Base-by-base conservation (phyloP, 2,113 vertebrate species). In the Agapornis roseicollis region DNA sequence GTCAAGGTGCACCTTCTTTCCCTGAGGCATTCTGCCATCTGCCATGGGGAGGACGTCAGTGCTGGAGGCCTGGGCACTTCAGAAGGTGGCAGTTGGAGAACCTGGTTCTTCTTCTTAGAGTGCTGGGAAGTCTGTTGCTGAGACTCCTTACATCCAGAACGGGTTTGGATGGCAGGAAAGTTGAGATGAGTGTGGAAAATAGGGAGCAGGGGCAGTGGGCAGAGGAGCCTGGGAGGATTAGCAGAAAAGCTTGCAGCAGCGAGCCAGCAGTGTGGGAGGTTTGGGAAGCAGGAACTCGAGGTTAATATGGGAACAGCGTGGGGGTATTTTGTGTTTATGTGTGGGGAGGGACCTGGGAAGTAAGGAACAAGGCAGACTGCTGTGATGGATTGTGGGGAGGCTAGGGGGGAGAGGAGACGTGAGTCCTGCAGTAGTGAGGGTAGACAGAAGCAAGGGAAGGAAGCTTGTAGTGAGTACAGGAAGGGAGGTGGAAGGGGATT, bases 181-280 rank as follows among this genome's bases (percentile, higher is more conserved):
- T 24, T 79, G 60, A 71, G 74, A 73, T 33, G 53, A 63, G 27
- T 49, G 63, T 60, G 60, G 64, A 83, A 89, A 78, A 65, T 2
- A 86, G 60, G 60, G 68, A 80, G 64, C 60, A 78, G 83, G 29
- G 60, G 86, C 72, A 68, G 72, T 25, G 61, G 72, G 35, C 70
- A 89, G 55, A 27, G 33, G 55, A 81, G 83, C 83, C 89, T 90
- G 89, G 39, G 56, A 79, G 73, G 35, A 18, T 84, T 63, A 50
- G 72, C 37, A 83, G 52, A 78, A 41, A 78, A 92, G 86, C 77
- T 28, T 71, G 86, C 71, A 79, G 80, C 61, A 89, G 80, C 1
- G n/a, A 90, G 80, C 88, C 77, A 78, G 77, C 80, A 64, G 89
- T 15, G 96, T 97, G 94, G 93, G 95, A 95, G 95, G 83, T 78